phyloP scores from a whole-genome alignment of 2,888 invertebrate species.

The Hymenopus coronatus region DNA sequence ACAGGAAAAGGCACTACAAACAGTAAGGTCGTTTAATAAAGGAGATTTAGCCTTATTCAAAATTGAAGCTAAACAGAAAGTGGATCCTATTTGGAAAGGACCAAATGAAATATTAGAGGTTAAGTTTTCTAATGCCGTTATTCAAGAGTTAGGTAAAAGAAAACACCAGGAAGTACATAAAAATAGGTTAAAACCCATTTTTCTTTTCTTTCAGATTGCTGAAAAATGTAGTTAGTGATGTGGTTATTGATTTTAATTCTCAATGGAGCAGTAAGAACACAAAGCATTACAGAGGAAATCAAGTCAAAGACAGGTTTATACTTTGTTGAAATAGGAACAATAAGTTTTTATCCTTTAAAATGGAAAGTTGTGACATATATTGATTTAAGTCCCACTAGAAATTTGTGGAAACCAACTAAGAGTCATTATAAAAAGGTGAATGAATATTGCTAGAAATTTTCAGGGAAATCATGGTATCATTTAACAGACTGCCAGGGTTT shows the following conservation, averaged over 20 bases:
- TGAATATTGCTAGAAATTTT: not conserved
- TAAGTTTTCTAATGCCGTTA: not conserved
- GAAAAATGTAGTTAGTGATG: too few species aligned
- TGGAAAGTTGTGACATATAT: not conserved
- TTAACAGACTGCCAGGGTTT: not conserved
- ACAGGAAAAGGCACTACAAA: not conserved
- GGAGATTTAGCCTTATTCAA: not conserved
- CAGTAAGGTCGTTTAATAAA: not conserved
- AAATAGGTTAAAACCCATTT: slow-evolving; percentile 7
- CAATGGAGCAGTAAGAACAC: not conserved
- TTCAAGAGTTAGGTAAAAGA: not conserved
- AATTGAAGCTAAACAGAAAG: not conserved
- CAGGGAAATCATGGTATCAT: not conserved
- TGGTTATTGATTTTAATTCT: too few species aligned
- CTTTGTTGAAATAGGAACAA: not conserved
- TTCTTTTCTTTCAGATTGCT: not conserved
- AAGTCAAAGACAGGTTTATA: not conserved
- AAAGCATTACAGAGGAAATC: not conserved
- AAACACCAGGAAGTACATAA: not conserved
- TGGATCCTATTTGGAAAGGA: not conserved
- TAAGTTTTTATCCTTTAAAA: not conserved
- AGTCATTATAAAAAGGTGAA: not conserved
- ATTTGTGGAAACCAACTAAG: not conserved
- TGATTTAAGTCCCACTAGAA: not conserved
- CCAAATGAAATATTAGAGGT: not conserved